These are phyloP conservation scores for Crossaster papposus DNA, from an alignment of 53 echinoderm and acorn worm species.

Conservation along the genomic window DNA sequence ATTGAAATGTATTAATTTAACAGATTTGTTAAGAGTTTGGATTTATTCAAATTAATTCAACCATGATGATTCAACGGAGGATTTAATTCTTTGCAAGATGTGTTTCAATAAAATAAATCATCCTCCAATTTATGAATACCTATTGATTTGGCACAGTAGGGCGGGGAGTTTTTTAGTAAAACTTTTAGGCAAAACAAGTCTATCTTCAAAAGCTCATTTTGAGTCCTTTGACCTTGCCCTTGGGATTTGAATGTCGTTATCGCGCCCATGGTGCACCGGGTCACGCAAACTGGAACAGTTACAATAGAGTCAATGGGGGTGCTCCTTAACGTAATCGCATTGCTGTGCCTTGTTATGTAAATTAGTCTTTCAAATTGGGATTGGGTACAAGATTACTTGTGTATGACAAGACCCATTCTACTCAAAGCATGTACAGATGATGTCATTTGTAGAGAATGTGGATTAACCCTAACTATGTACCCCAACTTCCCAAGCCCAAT, in stretches of 20 bases:
- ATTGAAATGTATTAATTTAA: too few relatives aligned
- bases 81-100: too few relatives aligned
- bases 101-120: too few relatives aligned
- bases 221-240: background rate
- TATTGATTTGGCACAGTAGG: too few relatives aligned
- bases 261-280: background rate
- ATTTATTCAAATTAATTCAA: too few relatives aligned
- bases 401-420: background rate
- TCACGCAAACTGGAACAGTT: background rate
- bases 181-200: background rate
- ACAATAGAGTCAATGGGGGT: background rate
- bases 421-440: background rate
- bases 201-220: background rate
- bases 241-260: background rate
- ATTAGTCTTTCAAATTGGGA: background rate
- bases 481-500: background rate
- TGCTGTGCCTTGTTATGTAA: conserved; percentile 11
- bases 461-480: background rate
- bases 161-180: background rate
- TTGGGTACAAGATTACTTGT: background rate
- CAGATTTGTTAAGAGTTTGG: too few relatives aligned
- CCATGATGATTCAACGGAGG: too few relatives aligned
- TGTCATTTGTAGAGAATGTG: background rate
- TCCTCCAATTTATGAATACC: too few relatives aligned
- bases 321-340: background rate